Percentiles rank a stretch among this genome's conserved stretches.
phyloP scores from a whole-genome alignment of 2,888 invertebrate genomes.

The Pheosia gnoma region DNA sequence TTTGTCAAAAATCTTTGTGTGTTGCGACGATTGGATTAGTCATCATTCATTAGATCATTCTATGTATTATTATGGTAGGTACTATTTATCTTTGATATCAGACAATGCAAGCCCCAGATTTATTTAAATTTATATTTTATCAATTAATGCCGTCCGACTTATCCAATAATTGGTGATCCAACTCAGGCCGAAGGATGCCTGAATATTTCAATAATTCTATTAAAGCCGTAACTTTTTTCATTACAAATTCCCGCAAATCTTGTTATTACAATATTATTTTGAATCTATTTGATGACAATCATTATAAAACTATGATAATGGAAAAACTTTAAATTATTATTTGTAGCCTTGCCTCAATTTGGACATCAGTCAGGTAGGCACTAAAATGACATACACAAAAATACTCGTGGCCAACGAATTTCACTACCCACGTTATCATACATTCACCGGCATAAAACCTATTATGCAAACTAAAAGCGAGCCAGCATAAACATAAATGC shows the following conservation, averaged over 20 bases:
- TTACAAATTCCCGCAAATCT: constrained; percentile 45
- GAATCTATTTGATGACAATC: constrained; percentile 20
- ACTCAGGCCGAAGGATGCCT: constrained; percentile 32
- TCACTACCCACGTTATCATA: constrained; percentile 23
- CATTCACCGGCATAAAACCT: constrained; percentile 20
- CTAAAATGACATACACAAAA: background rate
- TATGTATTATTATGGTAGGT: too few relatives aligned
- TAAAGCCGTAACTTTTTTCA: constrained; percentile 60
- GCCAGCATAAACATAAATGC: constrained; percentile 22
- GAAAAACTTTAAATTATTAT: background rate
- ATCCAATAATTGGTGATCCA: constrained; percentile 22
- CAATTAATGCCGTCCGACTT: too few relatives aligned
- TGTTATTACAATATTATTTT: constrained; percentile 51
- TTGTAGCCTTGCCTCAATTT: too few relatives aligned
- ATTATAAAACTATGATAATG: constrained; percentile 16
- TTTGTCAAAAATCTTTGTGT: too few relatives aligned
- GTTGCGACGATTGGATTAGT: too few relatives aligned
- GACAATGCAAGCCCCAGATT: too few relatives aligned
- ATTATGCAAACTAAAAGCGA: constrained; percentile 17
- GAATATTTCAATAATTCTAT: constrained; percentile 58
- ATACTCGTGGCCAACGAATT: background rate
- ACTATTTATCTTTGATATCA: too few relatives aligned
- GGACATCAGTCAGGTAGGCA: too few relatives aligned
- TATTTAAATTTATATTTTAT: too few relatives aligned
- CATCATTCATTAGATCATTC: too few relatives aligned